These are phyloP conservation scores for Dinoponera quadriceps DNA, from an alignment of 1,140 invertebrate genomes.

Conservation along the genomic window DNA sequence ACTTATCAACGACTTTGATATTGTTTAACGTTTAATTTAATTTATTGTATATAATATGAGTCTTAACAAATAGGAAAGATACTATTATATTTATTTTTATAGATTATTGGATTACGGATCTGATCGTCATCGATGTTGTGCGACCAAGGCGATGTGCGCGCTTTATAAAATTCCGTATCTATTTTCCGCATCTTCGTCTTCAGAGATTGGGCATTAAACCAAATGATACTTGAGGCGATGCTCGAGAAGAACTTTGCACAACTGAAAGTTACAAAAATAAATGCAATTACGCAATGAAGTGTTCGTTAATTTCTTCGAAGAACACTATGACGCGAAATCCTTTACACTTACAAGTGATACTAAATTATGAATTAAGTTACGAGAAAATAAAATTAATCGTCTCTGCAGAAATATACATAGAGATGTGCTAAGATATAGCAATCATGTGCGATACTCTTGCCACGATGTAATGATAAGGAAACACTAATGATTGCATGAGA, in stretches of 20 bases:
- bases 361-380: not conserved
- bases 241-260: not conserved
- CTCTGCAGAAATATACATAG: not conserved
- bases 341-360: not conserved
- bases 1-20: too few species aligned
- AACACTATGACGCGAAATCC: not conserved
- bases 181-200: not conserved
- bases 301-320: not conserved
- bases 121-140: too few species aligned
- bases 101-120: too few species aligned
- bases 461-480: conserved; percentile 21
- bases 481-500: conserved; percentile 57
- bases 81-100: too few species aligned
- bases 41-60: too few species aligned
- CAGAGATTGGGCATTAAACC: not conserved
- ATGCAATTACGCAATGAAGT: not conserved
- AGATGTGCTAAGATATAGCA: not conserved
- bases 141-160: too few species aligned
- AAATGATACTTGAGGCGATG: not conserved
- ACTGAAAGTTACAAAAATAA: not conserved
- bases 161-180: not conserved
- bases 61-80: too few species aligned
- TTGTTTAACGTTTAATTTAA: too few species aligned
- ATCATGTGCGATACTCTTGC: not conserved
- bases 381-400: not conserved